These are phyloP conservation scores for Hippasteria phrygiana DNA, from an alignment of 53 echinoderm and acorn worm genomes.

Conservation along the genomic window DNA sequence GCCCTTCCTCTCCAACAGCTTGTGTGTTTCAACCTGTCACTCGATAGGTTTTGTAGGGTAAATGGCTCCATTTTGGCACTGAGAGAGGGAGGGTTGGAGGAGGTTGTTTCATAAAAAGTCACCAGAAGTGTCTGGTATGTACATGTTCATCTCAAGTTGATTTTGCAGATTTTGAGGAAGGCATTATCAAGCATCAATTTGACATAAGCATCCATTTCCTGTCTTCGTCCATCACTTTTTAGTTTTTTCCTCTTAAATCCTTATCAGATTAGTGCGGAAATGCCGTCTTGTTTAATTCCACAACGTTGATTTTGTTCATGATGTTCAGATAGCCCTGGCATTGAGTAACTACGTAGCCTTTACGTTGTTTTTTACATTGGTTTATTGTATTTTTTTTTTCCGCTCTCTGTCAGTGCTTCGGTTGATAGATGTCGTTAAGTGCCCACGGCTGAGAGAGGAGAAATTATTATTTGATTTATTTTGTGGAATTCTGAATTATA, in stretches of 20 bases:
- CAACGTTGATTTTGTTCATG: background rate
- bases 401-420: background rate
- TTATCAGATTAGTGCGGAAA: background rate
- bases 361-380: background rate
- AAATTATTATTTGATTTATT: conserved; percentile 25
- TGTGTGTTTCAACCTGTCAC: too few species aligned
- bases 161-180: too few species aligned
- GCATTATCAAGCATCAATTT: background rate
- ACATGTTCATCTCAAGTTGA: too few species aligned
- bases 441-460: conserved; percentile 19
- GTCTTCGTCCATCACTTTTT: background rate
- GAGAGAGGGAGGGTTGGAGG: too few species aligned
- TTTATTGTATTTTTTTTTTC: background rate
- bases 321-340: background rate
- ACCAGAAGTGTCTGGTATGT: too few species aligned
- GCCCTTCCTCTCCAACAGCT: too few species aligned
- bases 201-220: background rate
- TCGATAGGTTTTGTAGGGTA: too few species aligned
- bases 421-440: conserved; percentile 13
- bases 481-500: background rate
- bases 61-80: too few species aligned
- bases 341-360: background rate
- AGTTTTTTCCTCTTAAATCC: background rate
- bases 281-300: background rate
- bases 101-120: too few species aligned